Conservation (phyloP, 1,140 invertebrate genomes). For the Megalonaias nervosa region DNA sequence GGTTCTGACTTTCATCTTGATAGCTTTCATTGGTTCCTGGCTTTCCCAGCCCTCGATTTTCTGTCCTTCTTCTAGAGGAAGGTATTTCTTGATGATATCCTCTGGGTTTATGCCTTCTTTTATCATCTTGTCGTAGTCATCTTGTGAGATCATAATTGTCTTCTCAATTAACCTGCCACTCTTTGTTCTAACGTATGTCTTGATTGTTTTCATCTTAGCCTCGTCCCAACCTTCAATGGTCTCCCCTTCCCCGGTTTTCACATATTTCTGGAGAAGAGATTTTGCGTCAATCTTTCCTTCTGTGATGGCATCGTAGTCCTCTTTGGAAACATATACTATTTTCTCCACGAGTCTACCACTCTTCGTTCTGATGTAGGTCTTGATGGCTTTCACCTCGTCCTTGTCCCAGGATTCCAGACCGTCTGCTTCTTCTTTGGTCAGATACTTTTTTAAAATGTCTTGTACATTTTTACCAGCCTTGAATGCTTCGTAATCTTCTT, state of each 20-base stretch:
- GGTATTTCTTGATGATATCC: constrained; percentile 65
- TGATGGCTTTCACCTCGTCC: constrained; percentile 68
- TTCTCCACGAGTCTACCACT: constrained; percentile 67
- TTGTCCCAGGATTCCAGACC: constrained; percentile 69
- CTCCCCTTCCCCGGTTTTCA: constrained; percentile 55
- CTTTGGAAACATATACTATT: constrained; percentile 66
- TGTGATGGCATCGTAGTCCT: constrained; percentile 67
- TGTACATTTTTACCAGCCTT: constrained; percentile 58
- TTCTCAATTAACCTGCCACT: constrained; percentile 68
- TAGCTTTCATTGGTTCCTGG: constrained; percentile 64
- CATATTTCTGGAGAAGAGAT: constrained; percentile 64
- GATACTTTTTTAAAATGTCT: constrained; percentile 64
- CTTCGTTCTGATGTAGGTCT: constrained; percentile 68
- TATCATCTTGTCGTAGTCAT: constrained; percentile 67
- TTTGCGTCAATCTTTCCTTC: constrained; percentile 59
- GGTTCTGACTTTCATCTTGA: constrained; percentile 66
- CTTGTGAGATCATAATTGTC: constrained; percentile 68
- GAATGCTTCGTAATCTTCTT: constrained; percentile 68
- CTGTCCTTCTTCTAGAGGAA: constrained; percentile 63
- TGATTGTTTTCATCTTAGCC: constrained; percentile 69
- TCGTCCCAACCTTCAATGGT: constrained; percentile 67
- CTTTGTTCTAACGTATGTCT: constrained; percentile 67
- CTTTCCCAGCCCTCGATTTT: constrained; percentile 65
- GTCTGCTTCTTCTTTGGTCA: constrained; percentile 64
- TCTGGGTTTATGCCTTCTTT: constrained; percentile 60